Base-by-base conservation (phyloP, 2,113 vertebrate species). In the Nanorana parkeri region DNA sequence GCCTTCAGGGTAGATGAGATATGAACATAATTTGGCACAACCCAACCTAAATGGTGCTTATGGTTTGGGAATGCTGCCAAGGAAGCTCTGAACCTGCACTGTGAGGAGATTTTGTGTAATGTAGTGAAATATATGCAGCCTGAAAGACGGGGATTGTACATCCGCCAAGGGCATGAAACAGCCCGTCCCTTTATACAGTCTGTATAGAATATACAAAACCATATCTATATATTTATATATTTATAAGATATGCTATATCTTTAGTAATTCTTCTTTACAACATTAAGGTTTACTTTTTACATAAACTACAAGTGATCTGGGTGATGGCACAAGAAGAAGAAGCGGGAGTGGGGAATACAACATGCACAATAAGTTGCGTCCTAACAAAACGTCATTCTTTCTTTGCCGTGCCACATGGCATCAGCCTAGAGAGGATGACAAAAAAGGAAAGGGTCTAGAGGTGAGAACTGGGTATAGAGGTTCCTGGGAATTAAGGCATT, bases 231-330 rank as follows among this genome's bases (percentile, higher is more conserved):
- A 95, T 93, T 92, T 90, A 89, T 79, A 73, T 92, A 91, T 92
- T 91, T 93, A 91, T 92, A 93, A 84, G 93, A 93, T 91, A 87
- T 81, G 91, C 87, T 92, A 89, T 93, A 92, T 94, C 90, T 92
- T 92, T 90, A 89, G 80, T 90, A 81, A 91, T 88, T 90, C 86
- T 85, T 92, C 89, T 94, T 90, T 93, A 92, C 93, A 94, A 91
- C 76, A 83, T 83, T 75, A 76, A 21, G 17, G 88, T 90, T 87
- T 91, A 90, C 92, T 92, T 92, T 86, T 83, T 91, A 94, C 90
- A 92, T 87, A 86, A 92, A 84, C 88, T 93, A 94, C 91, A 93
- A 93, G 91, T 78, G 87, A 90, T 85, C 3, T 0, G 87, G 89
- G 87, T 85, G 81, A 89, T 87, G 91, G 91, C 91, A 92, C 89